Evolutionary conservation across 2,797 vertebrate species (phyloP).

Genomic region (Vultur gryphus): DNA sequence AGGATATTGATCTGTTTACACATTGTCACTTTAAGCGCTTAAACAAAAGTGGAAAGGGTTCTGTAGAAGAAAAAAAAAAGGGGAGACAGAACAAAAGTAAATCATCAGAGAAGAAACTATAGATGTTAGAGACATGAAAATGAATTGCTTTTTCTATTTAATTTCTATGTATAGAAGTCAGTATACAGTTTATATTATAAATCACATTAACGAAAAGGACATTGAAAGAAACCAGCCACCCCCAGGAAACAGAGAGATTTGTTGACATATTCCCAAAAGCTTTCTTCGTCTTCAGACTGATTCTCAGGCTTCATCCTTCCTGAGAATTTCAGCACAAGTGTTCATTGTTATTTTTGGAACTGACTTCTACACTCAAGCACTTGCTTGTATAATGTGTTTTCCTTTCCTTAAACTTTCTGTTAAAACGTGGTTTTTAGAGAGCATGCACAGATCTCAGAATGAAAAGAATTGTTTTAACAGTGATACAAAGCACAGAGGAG

Average conservation of each 20-base stretch:
- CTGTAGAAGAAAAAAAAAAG: background rate
- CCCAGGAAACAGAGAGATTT: slow-evolving; percentile 23
- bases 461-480: background rate
- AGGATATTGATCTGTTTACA: background rate
- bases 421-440: background rate
- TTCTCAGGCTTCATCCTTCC: slow-evolving; percentile 52
- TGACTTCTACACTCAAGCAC: background rate
- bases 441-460: background rate
- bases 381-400: background rate
- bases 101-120: background rate
- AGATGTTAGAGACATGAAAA: background rate
- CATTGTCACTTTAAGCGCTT: background rate
- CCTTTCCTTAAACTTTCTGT: background rate
- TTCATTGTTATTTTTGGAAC: slow-evolving; percentile 53
- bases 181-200: background rate
- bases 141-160: background rate
- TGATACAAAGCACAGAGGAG: background rate
- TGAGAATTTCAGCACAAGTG: slow-evolving; percentile 20
- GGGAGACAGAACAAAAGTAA: background rate
- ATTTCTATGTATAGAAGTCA: background rate
- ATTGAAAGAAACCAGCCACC: background rate
- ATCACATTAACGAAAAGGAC: background rate
- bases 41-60: background rate
- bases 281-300: background rate
- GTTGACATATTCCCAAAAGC: slow-evolving; percentile 35